Evolutionary conservation across 2,888 invertebrate genomes (phyloP).

Genomic region (Neoascia interrupta): DNA sequence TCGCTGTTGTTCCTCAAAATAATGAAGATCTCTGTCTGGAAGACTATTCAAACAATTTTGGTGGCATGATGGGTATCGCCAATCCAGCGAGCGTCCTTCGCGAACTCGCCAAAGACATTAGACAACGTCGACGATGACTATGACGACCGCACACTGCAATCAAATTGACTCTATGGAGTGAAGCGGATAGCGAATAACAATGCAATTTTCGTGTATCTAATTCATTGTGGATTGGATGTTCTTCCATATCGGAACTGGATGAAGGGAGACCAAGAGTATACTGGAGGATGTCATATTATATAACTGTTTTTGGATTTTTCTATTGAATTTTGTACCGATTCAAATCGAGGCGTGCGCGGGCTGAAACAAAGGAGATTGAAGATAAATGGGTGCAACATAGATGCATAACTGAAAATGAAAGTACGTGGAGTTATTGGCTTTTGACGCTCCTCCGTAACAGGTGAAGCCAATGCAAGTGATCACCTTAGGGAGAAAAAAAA

Average conservation of each 20-base stretch:
- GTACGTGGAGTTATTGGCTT: slow-evolving; percentile 66
- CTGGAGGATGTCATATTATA: slow-evolving; percentile 59
- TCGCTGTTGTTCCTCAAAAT: slow-evolving; percentile 1
- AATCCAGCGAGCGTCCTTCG: slow-evolving; percentile 60
- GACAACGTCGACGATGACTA: too few species aligned
- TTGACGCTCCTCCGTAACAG: slow-evolving; percentile 60
- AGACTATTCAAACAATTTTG: slow-evolving; percentile 68
- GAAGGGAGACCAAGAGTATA: slow-evolving; percentile 38
- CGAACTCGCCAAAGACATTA: too few species aligned
- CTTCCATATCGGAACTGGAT: slow-evolving; percentile 35
- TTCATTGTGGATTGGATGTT: slow-evolving; percentile 54
- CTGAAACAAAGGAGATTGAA: slow-evolving; percentile 61
- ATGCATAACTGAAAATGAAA: slow-evolving; percentile 63
- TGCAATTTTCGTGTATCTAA: slow-evolving; percentile 64
- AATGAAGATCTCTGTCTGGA: slow-evolving; percentile 47
- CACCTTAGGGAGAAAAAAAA: slow-evolving; percentile 8
- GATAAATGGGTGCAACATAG: slow-evolving; percentile 57
- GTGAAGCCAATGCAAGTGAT: slow-evolving; percentile 55
- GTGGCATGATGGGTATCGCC: slow-evolving; percentile 69
- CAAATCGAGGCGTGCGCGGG: slow-evolving; percentile 57
- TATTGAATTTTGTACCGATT: slow-evolving; percentile 37
- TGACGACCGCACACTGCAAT: slow-evolving; percentile 5
- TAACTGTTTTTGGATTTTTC: slow-evolving; percentile 11
- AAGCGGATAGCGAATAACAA: slow-evolving; percentile 45
- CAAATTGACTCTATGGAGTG: not conserved